Evolutionary conservation across 2,888 invertebrate species (phyloP).

Genomic region (Helleia helle): DNA sequence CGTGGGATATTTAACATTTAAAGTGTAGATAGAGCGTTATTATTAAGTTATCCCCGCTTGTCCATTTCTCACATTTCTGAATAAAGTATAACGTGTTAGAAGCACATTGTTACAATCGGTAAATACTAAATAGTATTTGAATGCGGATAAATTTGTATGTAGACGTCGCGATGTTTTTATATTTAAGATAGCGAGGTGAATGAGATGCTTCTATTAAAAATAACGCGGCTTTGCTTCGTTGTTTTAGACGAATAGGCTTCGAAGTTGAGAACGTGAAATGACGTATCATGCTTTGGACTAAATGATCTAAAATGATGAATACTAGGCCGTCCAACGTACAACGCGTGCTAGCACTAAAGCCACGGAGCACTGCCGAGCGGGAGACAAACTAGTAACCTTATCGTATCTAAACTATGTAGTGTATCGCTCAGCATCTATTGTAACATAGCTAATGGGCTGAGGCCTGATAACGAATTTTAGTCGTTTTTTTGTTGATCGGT

Average conservation of each 20-base stretch:
- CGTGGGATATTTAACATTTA: no score
- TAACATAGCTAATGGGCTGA: conserved; percentile 31
- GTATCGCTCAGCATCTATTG: conserved; percentile 49
- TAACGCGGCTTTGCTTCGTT: conserved; percentile 40
- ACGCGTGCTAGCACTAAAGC: conserved; percentile 23
- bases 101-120: conserved; percentile 33
- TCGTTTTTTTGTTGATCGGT: neutral
- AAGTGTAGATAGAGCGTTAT: no score
- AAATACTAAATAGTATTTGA: conserved; percentile 27
- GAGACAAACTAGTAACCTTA: conserved; percentile 28
- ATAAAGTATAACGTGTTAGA: conserved; percentile 40
- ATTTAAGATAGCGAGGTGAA: conserved; percentile 45
- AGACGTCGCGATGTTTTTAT: conserved; percentile 31
- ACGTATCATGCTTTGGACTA: no score
- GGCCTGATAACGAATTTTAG: conserved; percentile 1
- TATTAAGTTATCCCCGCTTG: no score
- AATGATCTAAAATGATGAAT: no score
- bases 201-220: conserved; percentile 59
- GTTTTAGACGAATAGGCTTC: conserved; percentile 19
- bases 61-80: no score
- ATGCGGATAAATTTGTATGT: conserved; percentile 33
- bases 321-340: conserved; percentile 48
- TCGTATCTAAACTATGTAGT: conserved; percentile 52
- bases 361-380: conserved; percentile 44
- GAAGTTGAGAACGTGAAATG: no score